Conservation (phyloP, 2,797 vertebrate species). For the Glyptemys insculpta region DNA sequence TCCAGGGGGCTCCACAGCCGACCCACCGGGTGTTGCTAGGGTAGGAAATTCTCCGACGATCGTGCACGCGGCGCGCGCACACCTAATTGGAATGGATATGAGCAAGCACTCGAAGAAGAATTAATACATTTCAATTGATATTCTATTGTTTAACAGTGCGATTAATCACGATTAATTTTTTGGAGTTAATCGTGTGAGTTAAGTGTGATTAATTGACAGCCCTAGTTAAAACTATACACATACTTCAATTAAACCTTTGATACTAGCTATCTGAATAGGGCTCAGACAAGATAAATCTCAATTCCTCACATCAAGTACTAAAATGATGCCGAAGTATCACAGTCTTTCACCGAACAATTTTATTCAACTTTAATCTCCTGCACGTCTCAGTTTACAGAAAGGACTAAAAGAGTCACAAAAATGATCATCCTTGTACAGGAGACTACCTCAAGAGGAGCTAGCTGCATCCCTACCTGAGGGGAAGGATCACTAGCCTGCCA, state of each 20-base stretch:
- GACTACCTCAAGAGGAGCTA: background rate
- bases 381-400: background rate
- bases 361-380: background rate
- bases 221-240: background rate
- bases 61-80: no score
- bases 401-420: background rate
- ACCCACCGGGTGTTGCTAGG: no score
- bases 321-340: background rate
- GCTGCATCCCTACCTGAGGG: background rate
- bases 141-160: no score
- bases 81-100: no score
- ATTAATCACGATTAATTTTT: no score
- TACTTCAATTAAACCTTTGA: background rate
- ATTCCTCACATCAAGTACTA: background rate
- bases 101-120: no score
- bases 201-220: no score
- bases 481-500: background rate
- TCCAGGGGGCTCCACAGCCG: no score
- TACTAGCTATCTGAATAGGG: background rate
- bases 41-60: no score
- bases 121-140: no score
- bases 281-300: background rate
- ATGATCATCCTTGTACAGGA: background rate
- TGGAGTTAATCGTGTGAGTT: no score
- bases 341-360: background rate